Conservation (phyloP, 2,888 invertebrate genomes). For the Drosophila lutescens region DNA sequence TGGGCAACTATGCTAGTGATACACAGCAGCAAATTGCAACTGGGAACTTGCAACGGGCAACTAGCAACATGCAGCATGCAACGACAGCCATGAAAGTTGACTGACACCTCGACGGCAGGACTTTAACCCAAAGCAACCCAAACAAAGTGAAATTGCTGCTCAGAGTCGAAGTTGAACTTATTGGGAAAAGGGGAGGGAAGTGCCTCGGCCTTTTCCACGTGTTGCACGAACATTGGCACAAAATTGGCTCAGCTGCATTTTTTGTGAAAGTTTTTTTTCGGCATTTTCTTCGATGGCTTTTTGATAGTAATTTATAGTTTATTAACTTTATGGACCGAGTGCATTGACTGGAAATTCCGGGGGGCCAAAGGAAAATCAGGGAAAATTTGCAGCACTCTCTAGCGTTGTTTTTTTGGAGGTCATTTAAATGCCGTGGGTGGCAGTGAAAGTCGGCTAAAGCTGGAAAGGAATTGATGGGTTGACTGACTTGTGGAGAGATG, state of each 20-base stretch:
- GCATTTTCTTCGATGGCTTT: slow-evolving; percentile 54
- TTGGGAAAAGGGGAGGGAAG: slow-evolving; percentile 1
- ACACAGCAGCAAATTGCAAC: slow-evolving; percentile 55
- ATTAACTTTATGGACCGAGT: slow-evolving; percentile 76
- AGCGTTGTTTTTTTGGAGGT: slow-evolving; percentile 53
- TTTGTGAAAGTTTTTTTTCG: slow-evolving; percentile 76
- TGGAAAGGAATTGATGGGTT: slow-evolving; percentile 39
- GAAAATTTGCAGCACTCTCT: slow-evolving; percentile 20
- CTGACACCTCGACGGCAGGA: slow-evolving; percentile 78
- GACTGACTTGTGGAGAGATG: slow-evolving; percentile 36
- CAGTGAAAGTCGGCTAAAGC: slow-evolving; percentile 66
- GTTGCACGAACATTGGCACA: slow-evolving; percentile 58
- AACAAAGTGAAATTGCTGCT: slow-evolving; percentile 77
- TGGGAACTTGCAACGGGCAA: slow-evolving; percentile 19
- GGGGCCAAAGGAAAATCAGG: slow-evolving; percentile 7
- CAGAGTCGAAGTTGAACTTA: slow-evolving; percentile 49
- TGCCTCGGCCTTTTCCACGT: slow-evolving; percentile 71
- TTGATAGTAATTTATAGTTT: slow-evolving; percentile 75
- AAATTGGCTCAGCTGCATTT: slow-evolving; percentile 64
- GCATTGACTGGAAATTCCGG: slow-evolving; percentile 69
- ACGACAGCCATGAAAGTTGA: slow-evolving; percentile 72
- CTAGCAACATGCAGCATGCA: slow-evolving; percentile 31
- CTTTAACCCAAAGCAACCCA: slow-evolving; percentile 71
- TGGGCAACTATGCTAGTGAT: slow-evolving; percentile 79
- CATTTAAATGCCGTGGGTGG: slow-evolving; percentile 71